These are phyloP conservation scores for Dryobotodes eremita DNA, from an alignment of 2,888 invertebrate genomes.

Conservation along the genomic window DNA sequence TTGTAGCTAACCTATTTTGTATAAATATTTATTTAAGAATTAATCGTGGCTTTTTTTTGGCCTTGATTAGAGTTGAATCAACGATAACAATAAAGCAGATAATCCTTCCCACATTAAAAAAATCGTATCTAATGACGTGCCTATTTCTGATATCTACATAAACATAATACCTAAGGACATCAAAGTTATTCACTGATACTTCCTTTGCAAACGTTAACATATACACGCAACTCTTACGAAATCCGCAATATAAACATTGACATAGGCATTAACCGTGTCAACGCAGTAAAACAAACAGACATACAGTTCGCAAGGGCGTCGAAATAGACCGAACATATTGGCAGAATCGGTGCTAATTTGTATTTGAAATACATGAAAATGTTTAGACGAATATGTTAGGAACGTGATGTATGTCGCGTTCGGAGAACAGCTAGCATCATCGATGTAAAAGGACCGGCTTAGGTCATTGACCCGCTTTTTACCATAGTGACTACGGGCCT, in stretches of 20 bases:
- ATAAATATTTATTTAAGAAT: not conserved
- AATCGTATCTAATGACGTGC: conserved; percentile 29
- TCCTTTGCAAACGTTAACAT: conserved; percentile 61
- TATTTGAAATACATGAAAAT: conserved; percentile 53
- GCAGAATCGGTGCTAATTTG: conserved; percentile 61
- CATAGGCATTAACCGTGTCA: conserved; percentile 72
- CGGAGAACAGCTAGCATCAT: conserved; percentile 26
- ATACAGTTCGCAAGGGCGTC: conserved; percentile 74
- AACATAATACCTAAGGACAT: conserved; percentile 32
- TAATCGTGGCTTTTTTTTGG: not conserved
- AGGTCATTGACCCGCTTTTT: conserved; percentile 51
- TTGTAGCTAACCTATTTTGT: conserved; percentile 9
- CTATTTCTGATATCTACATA: conserved; percentile 21
- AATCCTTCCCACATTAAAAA: conserved; percentile 20
- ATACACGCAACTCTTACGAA: conserved; percentile 70
- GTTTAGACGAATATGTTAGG: conserved; percentile 33
- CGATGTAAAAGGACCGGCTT: conserved; percentile 39
- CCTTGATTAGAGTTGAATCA: conserved; percentile 24
- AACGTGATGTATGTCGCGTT: conserved; percentile 48
- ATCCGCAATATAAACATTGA: conserved; percentile 68
- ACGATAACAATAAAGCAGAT: conserved; percentile 38
- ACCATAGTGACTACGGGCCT: conserved; percentile 31
- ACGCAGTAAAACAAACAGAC: conserved; percentile 74
- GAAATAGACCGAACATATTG: conserved; percentile 73
- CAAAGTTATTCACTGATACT: conserved; percentile 49